These are phyloP conservation scores for Drosophila ananassae DNA, from an alignment of 1,140 invertebrate genomes.

Conservation along the genomic window DNA sequence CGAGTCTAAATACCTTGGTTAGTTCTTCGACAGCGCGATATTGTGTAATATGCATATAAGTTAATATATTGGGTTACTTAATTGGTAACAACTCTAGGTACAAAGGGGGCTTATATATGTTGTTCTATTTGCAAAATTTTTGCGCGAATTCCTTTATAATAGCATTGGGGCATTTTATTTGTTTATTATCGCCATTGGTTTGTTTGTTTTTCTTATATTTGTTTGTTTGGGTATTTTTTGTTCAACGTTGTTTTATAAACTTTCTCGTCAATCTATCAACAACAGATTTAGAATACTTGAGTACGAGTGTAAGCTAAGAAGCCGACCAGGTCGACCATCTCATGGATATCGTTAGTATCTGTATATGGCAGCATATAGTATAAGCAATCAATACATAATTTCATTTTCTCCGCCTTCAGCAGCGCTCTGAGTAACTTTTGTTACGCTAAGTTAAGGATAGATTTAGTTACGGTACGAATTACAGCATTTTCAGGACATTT, in stretches of 20 bases:
- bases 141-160: constrained; percentile 35
- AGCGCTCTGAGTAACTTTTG: constrained; percentile 52
- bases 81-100: constrained; percentile 76
- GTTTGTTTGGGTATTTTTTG: constrained; percentile 45
- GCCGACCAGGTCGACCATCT: constrained; percentile 55
- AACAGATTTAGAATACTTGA: constrained; percentile 61
- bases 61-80: constrained; percentile 61
- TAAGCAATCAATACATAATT: constrained; percentile 64
- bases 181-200: constrained; percentile 32
- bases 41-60: constrained; percentile 41
- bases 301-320: constrained; percentile 44
- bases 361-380: constrained; percentile 77
- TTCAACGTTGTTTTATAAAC: constrained; percentile 80
- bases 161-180: constrained; percentile 39
- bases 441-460: constrained; percentile 36
- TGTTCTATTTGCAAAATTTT: constrained; percentile 38
- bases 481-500: constrained; percentile 65
- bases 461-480: constrained; percentile 36
- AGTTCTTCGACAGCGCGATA: constrained; percentile 42
- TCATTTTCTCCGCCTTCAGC: constrained; percentile 10
- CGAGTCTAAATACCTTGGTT: constrained; percentile 41
- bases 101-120: constrained; percentile 53
- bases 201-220: constrained; percentile 36
- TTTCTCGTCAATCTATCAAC: constrained; percentile 72
- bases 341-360: constrained; percentile 52